Conservation (phyloP, 2,888 invertebrate species). For the Epinotia demarniana region DNA sequence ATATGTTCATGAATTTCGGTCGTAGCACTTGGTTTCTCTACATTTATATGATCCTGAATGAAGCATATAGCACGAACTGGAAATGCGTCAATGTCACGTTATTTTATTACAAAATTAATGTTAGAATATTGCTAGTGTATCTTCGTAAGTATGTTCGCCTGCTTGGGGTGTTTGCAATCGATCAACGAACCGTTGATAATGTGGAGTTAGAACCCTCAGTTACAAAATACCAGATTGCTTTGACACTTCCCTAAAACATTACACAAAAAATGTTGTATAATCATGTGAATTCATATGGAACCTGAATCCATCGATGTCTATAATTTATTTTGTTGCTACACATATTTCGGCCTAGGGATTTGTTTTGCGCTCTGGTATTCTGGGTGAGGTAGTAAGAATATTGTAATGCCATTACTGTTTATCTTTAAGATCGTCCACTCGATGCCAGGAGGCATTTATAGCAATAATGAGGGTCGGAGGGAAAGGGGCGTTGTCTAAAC, state of each 20-base stretch:
- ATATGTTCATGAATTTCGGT: neutral
- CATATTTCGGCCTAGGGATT: neutral
- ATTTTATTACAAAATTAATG: conserved; percentile 43
- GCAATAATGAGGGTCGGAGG: conserved; percentile 36
- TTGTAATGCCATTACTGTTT: conserved; percentile 40
- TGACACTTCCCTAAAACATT: neutral
- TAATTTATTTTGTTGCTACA: neutral
- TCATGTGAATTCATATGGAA: too few relatives aligned
- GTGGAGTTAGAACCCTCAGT: conserved; percentile 5
- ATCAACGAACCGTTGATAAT: conserved; percentile 46
- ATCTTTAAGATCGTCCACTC: conserved; percentile 38
- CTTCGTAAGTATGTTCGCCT: conserved; percentile 30
- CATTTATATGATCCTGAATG: conserved; percentile 12
- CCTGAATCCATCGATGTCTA: too few relatives aligned
- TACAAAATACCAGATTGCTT: neutral
- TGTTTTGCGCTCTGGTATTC: conserved; percentile 3
- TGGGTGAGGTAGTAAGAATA: conserved; percentile 23
- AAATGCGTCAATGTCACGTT: conserved; percentile 30
- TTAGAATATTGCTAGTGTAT: conserved; percentile 47
- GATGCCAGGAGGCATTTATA: conserved; percentile 46
- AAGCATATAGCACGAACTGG: conserved; percentile 4
- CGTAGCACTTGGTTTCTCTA: neutral
- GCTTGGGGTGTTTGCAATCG: conserved; percentile 41
- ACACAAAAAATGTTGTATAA: neutral
- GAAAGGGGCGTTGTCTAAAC: neutral